Percentiles rank a stretch among this genome's conserved stretches.
These are phyloP conservation scores for Todiramphus saurophagus DNA, from an alignment of 2,113 vertebrate genomes.

Conservation along the genomic window DNA sequence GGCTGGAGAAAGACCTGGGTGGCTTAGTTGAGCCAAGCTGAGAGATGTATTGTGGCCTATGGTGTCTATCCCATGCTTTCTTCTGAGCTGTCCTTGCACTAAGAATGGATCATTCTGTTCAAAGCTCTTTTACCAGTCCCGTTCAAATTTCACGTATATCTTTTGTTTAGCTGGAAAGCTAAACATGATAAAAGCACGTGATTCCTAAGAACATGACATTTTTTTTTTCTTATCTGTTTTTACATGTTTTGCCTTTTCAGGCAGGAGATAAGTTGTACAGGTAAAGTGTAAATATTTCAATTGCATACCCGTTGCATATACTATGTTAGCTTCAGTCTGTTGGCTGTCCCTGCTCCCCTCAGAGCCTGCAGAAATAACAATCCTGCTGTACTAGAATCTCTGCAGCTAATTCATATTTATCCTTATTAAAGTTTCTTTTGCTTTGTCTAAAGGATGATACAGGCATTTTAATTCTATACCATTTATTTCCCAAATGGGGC, in stretches of 20 bases:
- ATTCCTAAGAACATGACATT: background rate
- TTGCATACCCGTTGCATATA: background rate
- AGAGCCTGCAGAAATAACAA: background rate
- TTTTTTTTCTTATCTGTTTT: background rate
- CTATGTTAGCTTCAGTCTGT: background rate
- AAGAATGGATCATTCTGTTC: background rate
- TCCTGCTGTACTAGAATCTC: background rate
- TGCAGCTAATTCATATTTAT: background rate
- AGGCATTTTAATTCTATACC: slow-evolving; percentile 3
- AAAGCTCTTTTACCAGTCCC: background rate
- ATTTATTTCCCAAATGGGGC: background rate
- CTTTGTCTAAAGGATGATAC: background rate
- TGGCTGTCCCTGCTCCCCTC: background rate
- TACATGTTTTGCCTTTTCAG: background rate
- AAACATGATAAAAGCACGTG: background rate
- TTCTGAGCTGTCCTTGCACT: background rate
- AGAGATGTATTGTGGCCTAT: background rate
- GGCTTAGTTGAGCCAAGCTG: background rate
- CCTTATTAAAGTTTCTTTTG: background rate
- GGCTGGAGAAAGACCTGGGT: background rate
- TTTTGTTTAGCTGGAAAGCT: background rate
- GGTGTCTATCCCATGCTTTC: background rate
- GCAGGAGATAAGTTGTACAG: background rate
- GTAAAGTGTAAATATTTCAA: background rate
- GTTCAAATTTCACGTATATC: background rate